Base-by-base conservation (phyloP, 2,888 invertebrate species). In the Schizotus pectinicornis region DNA sequence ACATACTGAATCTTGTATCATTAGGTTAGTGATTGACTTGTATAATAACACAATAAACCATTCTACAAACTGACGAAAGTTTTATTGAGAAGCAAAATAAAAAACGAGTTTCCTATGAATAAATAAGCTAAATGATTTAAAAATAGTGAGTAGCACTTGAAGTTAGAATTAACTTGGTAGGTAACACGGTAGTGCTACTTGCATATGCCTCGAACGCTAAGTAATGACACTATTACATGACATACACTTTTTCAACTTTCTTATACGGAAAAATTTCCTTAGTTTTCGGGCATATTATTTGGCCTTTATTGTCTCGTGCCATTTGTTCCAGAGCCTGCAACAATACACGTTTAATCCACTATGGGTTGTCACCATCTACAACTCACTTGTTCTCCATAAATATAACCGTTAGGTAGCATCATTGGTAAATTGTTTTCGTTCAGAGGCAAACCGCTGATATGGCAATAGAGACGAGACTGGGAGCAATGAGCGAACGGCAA, bases 391-490 rank as follows among this genome's bases (percentile, higher is more conserved):
- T 95, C 93, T 7, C 95, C 95, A 76, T 96, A 98, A 57, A 99
- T 96, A 81, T 95, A 92, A 53, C 98, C 98, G 82, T 98, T 98
- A 61, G 99, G 99, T 81, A 99, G 85, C 89, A 97, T 95, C 91
- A 98, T 93, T 7, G 98, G 98, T 69, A 94, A 95, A 83, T 98
- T 98, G 81, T 98, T 92, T 78, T 98, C 98, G 82, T 99, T 97
- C 72, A 99, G 85, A 43, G 95, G 91, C 70, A 91, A 85, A 30
- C 95, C 94, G 59, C 94, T 92, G 69, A 98, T 89, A 75, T 87
- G 86, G 80, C 98, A 99, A 73, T 98, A 92, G 51, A 98, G 87
- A 51, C 95, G 88, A 63, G 97, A 97, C 81, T 98, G 98, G 49
- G 95, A 92, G 80, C 95, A 95, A 83, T 98, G 98, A 62, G 98